A percentile compares a stretch with the other conserved stretches of the same genome.
Conservation (phyloP, 2,888 invertebrate species). For the Drosophila silvestris region DNA sequence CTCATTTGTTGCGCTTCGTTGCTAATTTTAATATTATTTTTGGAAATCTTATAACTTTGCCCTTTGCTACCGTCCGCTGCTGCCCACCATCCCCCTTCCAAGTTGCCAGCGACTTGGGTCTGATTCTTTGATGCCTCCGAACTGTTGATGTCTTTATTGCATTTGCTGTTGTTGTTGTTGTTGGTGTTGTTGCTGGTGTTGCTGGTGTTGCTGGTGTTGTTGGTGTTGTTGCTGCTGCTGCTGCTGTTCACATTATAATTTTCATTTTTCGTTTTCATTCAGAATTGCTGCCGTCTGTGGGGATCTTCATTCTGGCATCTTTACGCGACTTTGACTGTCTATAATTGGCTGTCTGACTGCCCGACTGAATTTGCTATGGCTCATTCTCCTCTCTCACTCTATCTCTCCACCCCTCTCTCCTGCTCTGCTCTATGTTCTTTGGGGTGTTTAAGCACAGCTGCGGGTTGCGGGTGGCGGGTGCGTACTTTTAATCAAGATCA, state of each 20-base stretch:
- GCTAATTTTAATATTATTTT: constrained; percentile 82
- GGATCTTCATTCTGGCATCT: constrained; percentile 70
- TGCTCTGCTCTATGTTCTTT: neutral
- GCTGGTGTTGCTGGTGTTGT: constrained; percentile 34
- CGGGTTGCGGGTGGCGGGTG: constrained; percentile 25
- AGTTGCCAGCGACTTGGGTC: constrained; percentile 10
- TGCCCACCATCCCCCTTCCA: neutral
- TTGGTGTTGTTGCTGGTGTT: constrained; percentile 27
- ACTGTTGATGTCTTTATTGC: constrained; percentile 81
- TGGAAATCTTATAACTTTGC: constrained; percentile 76
- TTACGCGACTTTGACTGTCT: constrained; percentile 75
- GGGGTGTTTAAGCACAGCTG: constrained; percentile 8
- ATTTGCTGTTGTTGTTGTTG: constrained; percentile 51
- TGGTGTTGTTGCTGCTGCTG: constrained; percentile 23
- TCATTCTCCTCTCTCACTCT: neutral
- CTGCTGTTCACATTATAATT: constrained; percentile 69
- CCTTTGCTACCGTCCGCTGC: constrained; percentile 38
- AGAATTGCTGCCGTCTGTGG: constrained; percentile 49
- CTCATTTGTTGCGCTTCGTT: constrained; percentile 79
- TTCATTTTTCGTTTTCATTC: constrained; percentile 68
- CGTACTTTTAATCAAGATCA: constrained; percentile 73
- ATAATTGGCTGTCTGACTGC: constrained; percentile 73
- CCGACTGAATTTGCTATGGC: constrained; percentile 49
- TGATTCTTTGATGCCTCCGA: constrained; percentile 68
- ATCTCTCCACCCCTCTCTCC: neutral